Evolutionary conservation across 1,140 invertebrate species (phyloP), one percentile per base, ranked within the genome.

Genomic region (Tachypleus tridentatus): DNA sequence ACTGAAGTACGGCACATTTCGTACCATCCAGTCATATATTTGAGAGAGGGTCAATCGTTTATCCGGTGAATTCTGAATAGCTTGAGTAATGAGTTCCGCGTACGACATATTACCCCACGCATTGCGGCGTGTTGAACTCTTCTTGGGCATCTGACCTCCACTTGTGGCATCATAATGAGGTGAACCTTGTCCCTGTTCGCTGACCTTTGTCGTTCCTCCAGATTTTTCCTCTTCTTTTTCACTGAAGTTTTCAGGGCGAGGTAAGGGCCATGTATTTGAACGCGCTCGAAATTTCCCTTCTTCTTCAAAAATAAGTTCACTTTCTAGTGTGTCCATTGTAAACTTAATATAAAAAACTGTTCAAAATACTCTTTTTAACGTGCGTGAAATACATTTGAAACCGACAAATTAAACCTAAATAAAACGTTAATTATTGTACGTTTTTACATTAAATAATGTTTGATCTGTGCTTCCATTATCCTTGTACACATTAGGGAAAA

Each of bases 11-110:
- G 94, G 86, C 66, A 99, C 94, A 79, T 99, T 99, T 78, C 97
- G 93, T 58, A 99, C 96, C 95, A 99, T 99, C 97, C 97, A 99
- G 78, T 99, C 97, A 81, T 99, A 99, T 73, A 99, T 98, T 81
- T 96, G 93, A 51, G 90, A 92, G 57, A 96, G 78, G 0, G 97
- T 99, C 58, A 99, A 82, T 61, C 97, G 81, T 77, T 97, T 94
- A 72, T 99, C 96, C 4, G 91, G 87, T 47, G 93, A 91, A 59
- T 90, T 95, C 66, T 91, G 87, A 74, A 99, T 99, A 64, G 97
- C 97, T 77, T 98, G 94, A 4, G 96, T 98, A 73, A 99, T 99
- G 71, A 99, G 84, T 80, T 99, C 97, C 60, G 97, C 97, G 77
- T 99, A 99, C 59, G 93, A 97, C 73, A 97, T 84, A 80, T 99